These are phyloP conservation scores for Dascyllus trimaculatus DNA, from an alignment of 2,113 vertebrate species.

Conservation along the genomic window DNA sequence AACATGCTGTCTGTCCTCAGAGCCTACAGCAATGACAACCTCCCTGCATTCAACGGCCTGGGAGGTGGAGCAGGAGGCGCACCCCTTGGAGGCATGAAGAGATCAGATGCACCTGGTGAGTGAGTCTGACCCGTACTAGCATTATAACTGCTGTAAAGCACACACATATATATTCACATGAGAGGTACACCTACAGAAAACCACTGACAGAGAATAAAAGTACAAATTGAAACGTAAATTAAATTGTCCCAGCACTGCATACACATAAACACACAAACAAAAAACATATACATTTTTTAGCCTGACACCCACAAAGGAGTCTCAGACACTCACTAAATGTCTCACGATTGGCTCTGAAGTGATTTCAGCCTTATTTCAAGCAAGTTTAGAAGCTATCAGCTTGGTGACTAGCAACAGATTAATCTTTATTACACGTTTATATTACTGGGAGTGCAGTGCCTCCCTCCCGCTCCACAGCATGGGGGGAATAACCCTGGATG, in stretches of 20 bases:
- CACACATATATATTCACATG: constrained; percentile 24
- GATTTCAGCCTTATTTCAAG: constrained; percentile 87
- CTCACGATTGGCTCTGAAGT: constrained; percentile 84
- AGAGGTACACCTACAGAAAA: constrained; percentile 5
- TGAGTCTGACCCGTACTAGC: constrained; percentile 69
- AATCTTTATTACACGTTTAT: constrained; percentile 90
- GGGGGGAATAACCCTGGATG: constrained; percentile 83
- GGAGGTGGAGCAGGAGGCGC: constrained; percentile 84
- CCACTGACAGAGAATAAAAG: constrained; percentile 18
- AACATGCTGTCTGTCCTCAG: constrained; percentile 98
- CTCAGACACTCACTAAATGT: constrained; percentile 74
- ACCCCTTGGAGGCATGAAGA: constrained; percentile 92
- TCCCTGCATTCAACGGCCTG: constrained; percentile 96
- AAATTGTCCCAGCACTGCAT: constrained; percentile 50
- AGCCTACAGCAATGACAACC: constrained; percentile 96
- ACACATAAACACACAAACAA: constrained; percentile 53
- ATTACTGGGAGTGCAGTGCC: constrained; percentile 82
- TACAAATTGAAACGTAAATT: constrained; percentile 50
- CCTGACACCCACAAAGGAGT: constrained; percentile 73
- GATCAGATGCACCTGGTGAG: constrained; percentile 98
- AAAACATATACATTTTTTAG: constrained; percentile 62
- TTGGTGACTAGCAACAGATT: constrained; percentile 86
- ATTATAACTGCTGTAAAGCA: constrained; percentile 37
- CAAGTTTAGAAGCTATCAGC: constrained; percentile 87
- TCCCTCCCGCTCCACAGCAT: constrained; percentile 76